Conservation (phyloP, 2,888 invertebrate species). For the Perizoma affinitatum region DNA sequence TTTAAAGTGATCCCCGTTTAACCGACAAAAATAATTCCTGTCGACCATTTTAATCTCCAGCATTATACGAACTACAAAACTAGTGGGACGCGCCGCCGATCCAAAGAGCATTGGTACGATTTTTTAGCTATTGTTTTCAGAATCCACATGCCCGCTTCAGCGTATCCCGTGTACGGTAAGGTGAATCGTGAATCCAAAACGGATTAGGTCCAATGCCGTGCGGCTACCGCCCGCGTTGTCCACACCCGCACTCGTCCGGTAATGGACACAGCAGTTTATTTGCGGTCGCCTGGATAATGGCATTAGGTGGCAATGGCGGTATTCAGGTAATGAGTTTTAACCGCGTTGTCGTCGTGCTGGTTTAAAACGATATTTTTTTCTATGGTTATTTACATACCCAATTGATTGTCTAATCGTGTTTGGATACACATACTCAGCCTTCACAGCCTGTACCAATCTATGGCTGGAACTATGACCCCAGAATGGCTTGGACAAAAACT, state of each 20-base stretch:
- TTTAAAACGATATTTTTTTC: conserved; percentile 19
- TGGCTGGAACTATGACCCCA: too few relatives aligned
- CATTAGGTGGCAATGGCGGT: conserved; percentile 16
- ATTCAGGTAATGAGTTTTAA: conserved; percentile 17
- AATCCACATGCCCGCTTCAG: conserved; percentile 5
- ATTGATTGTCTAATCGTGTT: too few relatives aligned
- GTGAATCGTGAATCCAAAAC: conserved; percentile 16
- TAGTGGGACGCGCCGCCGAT: too few relatives aligned
- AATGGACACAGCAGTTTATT: conserved; percentile 19
- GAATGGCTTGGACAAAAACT: too few relatives aligned
- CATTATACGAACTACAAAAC: too few relatives aligned
- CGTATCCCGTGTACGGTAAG: conserved; percentile 1
- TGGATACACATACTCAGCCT: too few relatives aligned
- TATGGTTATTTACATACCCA: not conserved
- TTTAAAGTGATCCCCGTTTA: too few relatives aligned
- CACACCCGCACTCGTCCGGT: conserved; percentile 12
- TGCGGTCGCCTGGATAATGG: conserved; percentile 16
- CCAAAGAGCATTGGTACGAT: too few relatives aligned
- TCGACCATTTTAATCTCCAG: too few relatives aligned
- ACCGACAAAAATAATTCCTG: too few relatives aligned
- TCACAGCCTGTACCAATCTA: too few relatives aligned
- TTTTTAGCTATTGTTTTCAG: too few relatives aligned
- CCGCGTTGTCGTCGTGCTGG: conserved; percentile 2
- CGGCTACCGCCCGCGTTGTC: conserved; percentile 7
- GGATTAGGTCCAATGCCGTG: conserved; percentile 22